A percentile compares a stretch with the other conserved stretches of the same genome.
Conservation (phyloP, 2,113 vertebrate species). For the Scophthalmus maximus region DNA sequence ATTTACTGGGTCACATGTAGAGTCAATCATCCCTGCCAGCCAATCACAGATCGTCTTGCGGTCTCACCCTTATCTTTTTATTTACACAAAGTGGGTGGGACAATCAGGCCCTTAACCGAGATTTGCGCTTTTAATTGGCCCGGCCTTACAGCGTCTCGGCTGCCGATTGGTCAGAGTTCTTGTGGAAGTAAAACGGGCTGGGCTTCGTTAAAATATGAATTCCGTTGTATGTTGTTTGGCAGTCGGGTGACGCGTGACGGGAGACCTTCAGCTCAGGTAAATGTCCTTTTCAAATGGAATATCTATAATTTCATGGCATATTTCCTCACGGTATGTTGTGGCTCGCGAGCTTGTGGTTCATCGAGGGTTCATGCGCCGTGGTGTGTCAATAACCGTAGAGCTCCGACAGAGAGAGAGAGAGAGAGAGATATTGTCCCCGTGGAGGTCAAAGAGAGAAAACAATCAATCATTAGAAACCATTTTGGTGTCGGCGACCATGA, state of each 20-base stretch:
- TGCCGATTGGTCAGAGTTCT: constrained; percentile 64
- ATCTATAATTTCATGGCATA: background rate
- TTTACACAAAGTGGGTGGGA: constrained; percentile 41
- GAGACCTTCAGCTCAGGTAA: constrained; percentile 76
- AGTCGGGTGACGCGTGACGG: constrained; percentile 63
- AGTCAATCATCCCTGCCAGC: constrained; percentile 5
- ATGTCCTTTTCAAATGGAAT: background rate
- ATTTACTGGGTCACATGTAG: background rate
- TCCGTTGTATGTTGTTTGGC: constrained; percentile 73
- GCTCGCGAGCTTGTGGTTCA: background rate
- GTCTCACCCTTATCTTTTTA: background rate
- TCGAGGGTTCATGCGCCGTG: background rate
- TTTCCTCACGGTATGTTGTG: background rate
- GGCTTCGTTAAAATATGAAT: constrained; percentile 34
- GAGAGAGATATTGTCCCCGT: too few relatives aligned
- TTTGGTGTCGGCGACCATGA: accelerated
- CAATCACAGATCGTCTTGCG: constrained; percentile 6
- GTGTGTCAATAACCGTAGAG: constrained; percentile 13
- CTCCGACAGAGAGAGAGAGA: too few relatives aligned
- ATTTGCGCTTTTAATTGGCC: constrained; percentile 59
- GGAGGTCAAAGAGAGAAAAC: constrained; percentile 51
- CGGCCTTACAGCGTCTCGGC: accelerated
- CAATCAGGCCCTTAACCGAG: accelerated
- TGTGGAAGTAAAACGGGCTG: constrained; percentile 53
- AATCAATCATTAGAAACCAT: background rate